A percentile compares a stretch with the other conserved stretches of the same genome.
These are phyloP conservation scores for Rhombomys opimus DNA, from an alignment of 2,113 vertebrate species.

Conservation along the genomic window DNA sequence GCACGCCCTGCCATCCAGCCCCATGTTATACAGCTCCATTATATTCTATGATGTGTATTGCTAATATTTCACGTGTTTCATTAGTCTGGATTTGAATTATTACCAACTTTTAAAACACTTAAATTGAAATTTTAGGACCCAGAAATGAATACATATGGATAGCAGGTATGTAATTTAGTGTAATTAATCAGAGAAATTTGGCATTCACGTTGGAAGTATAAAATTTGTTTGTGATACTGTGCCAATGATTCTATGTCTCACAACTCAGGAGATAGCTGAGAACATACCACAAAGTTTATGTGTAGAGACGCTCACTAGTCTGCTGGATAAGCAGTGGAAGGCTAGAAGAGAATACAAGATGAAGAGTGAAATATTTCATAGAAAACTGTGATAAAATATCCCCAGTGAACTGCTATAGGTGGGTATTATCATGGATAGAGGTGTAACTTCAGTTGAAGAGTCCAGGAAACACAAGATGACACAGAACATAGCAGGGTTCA, in stretches of 20 bases:
- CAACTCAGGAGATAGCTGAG: constrained; percentile 22
- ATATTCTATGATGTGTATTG: not conserved
- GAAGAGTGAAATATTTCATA: not conserved
- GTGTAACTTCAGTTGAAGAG: constrained; percentile 19
- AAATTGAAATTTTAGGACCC: constrained; percentile 8
- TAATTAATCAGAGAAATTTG: constrained; percentile 45
- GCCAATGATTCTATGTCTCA: not conserved
- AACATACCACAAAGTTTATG: not conserved
- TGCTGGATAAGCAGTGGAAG: not conserved
- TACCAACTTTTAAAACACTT: not conserved
- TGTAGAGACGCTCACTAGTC: not conserved
- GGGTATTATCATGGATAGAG: no score
- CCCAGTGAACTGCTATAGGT: not conserved
- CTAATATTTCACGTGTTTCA: constrained; percentile 12
- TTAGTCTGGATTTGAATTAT: not conserved
- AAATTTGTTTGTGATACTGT: not conserved
- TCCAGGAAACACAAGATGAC: not conserved
- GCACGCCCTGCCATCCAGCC: not conserved
- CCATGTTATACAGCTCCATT: not conserved
- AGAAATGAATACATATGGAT: not conserved
- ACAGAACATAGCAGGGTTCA: not conserved
- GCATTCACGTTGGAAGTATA: not conserved
- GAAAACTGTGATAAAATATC: not conserved
- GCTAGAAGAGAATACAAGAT: not conserved
- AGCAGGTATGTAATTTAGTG: not conserved